Conservation (phyloP, 2,888 invertebrate species). For the Matsumyia berberina region DNA sequence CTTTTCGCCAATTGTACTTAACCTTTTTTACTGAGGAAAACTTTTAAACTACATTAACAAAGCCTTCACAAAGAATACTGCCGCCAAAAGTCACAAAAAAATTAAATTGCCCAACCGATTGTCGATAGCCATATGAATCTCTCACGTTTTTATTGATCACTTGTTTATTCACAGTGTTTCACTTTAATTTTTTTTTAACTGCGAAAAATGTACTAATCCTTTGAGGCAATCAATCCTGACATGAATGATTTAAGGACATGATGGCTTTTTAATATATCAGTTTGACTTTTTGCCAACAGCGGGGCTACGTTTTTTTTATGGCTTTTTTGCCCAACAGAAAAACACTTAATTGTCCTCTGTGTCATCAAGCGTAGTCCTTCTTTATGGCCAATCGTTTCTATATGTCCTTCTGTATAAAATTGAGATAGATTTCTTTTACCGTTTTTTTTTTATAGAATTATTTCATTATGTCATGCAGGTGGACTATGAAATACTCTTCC, state of each 20-base stretch:
- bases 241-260: neutral
- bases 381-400: conserved; percentile 4
- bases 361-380: neutral
- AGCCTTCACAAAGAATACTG: no score
- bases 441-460: conserved; percentile 4
- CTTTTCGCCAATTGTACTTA: no score
- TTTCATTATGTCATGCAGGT: conserved; percentile 47
- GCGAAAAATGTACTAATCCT: neutral
- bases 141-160: no score
- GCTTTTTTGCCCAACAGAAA: no score
- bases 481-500: neutral
- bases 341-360: neutral
- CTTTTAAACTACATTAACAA: no score
- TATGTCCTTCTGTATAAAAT: neutral
- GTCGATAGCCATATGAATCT: no score
- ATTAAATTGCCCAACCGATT: no score
- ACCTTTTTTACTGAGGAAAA: no score
- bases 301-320: no score
- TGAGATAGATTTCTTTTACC: neutral
- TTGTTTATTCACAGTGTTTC: no score
- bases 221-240: neutral
- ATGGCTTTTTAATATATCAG: neutral
- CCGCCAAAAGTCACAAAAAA: no score
- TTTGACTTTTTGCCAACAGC: neutral
- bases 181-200: neutral